phyloP scores from a whole-genome alignment of 2,888 invertebrate species.

The Cosmia trapezina region DNA sequence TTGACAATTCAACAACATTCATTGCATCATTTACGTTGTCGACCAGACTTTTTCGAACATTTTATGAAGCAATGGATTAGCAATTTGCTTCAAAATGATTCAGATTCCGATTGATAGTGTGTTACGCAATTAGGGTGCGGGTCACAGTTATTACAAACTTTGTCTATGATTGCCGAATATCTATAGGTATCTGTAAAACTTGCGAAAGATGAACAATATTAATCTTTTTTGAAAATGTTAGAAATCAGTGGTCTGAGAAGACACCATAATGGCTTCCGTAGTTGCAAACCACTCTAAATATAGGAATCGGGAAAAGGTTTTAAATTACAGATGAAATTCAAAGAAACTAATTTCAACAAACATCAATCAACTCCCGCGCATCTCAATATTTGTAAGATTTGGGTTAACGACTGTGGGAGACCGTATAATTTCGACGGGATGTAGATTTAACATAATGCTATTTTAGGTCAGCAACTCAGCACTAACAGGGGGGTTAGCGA shows the following conservation, averaged over 20 bases:
- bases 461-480: constrained; percentile 11
- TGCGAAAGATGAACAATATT: constrained; percentile 5
- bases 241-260: background rate
- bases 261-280: constrained; percentile 3
- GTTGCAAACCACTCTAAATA: background rate
- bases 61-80: no score
- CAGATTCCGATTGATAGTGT: no score
- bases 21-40: no score
- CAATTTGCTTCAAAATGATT: no score
- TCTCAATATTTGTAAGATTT: constrained; percentile 52
- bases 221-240: background rate
- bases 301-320: constrained; percentile 32
- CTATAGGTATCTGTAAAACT: constrained; percentile 2
- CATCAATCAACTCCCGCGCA: constrained; percentile 36
- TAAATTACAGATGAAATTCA: constrained; percentile 13
- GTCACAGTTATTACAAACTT: background rate
- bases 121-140: no score
- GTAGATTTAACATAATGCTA: background rate
- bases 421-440: constrained; percentile 37
- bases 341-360: constrained; percentile 27
- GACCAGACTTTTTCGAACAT: no score
- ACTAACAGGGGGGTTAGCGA: no score
- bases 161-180: background rate
- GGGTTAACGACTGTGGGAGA: constrained; percentile 47
- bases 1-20: background rate